Percentiles rank a stretch among this genome's conserved stretches.
Evolutionary conservation across 2,113 vertebrate species (phyloP).

Genomic region (Ameiurus melas): DNA sequence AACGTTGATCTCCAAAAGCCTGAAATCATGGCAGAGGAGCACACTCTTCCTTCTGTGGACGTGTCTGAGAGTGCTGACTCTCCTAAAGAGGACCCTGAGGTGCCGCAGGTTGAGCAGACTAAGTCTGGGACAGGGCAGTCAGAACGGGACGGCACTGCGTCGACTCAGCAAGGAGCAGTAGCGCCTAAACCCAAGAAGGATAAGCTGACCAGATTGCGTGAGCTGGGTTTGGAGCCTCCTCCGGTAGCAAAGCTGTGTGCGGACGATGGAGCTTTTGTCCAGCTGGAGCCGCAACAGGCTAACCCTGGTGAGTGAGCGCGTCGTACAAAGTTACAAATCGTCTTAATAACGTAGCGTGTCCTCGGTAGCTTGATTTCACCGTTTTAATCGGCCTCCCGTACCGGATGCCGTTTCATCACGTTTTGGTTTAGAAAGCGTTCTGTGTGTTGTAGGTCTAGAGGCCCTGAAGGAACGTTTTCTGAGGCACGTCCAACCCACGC

Average conservation of each 20-base stretch:
- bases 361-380: neutral
- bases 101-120: neutral
- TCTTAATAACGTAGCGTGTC: neutral
- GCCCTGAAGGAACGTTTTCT: constrained; percentile 89
- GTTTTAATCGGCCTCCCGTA: neutral
- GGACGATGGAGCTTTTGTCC: constrained; percentile 81
- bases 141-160: constrained; percentile 18
- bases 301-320: constrained; percentile 76
- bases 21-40: neutral
- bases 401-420: neutral
- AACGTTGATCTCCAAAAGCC: neutral
- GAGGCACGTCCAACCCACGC: constrained; percentile 75
- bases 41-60: neutral
- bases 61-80: neutral
- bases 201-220: constrained; percentile 80
- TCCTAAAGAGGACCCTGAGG: neutral
- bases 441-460: constrained; percentile 77
- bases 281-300: constrained; percentile 79
- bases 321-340: neutral
- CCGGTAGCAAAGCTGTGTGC: constrained; percentile 81
- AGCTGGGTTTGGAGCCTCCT: constrained; percentile 85
- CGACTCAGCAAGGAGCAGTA: neutral
- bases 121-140: constrained; percentile 26
- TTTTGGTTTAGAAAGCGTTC: neutral
- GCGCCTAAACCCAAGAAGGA: constrained; percentile 74